phyloP scores from a whole-genome alignment of 2,113 vertebrate species.

The Notiomystis cincta region DNA sequence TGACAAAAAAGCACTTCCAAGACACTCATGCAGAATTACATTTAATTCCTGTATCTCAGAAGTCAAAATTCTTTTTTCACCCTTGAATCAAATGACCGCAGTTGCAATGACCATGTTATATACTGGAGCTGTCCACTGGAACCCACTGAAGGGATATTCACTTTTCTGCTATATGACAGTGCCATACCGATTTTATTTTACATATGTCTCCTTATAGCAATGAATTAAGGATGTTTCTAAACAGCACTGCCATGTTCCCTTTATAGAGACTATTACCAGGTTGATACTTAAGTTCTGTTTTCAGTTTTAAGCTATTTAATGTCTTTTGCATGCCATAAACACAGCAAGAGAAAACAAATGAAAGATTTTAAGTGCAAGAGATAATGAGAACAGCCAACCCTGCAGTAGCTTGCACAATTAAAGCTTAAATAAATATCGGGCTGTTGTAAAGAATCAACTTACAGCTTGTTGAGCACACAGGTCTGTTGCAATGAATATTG shows the following conservation, averaged over 20 bases:
- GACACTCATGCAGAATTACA: not conserved
- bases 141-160: not conserved
- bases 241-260: not conserved
- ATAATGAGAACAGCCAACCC: not conserved
- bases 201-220: not conserved
- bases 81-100: not conserved
- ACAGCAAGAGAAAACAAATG: not conserved
- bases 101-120: not conserved
- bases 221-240: not conserved
- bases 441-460: constrained; percentile 34
- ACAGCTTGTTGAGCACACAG: constrained; percentile 92
- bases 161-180: not conserved
- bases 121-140: not conserved
- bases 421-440: not conserved
- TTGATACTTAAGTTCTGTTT: not conserved
- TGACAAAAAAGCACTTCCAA: not conserved
- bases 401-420: not conserved
- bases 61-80: not conserved
- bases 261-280: not conserved
- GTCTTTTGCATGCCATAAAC: not conserved
- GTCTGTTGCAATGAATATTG: constrained; percentile 95
- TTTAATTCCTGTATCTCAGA: not conserved
- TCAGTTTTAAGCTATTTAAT: not conserved
- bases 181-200: not conserved
- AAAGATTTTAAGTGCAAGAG: not conserved